Base-by-base conservation (phyloP, 2,888 invertebrate species). In the Pharmacophagus antenor region DNA sequence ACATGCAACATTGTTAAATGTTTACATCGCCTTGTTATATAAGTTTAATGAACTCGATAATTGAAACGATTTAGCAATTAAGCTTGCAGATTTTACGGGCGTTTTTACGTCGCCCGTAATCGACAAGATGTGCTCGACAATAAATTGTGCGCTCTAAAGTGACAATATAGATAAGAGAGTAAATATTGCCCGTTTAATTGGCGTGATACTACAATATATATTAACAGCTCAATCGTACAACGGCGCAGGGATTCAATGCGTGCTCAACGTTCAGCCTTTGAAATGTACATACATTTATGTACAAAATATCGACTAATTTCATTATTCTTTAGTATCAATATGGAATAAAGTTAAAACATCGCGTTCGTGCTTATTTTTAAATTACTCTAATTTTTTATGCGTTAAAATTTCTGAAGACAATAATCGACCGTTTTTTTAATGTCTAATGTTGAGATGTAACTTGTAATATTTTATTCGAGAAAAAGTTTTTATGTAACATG, bases 31-130 rank as follows among this genome's bases (percentile, higher is more conserved):
- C 70, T 70, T 69, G 63, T 77, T 73, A 70, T 69, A 63, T 18
- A 68, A 74, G 76, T 73, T 70, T 71, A 75, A 68, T 73, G 79
- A 81, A 74, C 77, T 68, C 65, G 41, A 37, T 61, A 62, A 67
- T 68, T 63, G 64, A 65, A 68, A 65, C 56, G 52, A 49, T 59
- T 58, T 64, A 71, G 67, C 66, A 61, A 65, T 67, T 63, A 64
- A 65, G 61, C 57, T 64, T 53, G 59, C 62, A 60, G 58, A 48
- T 66, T 62, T 70, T 61, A 62, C 55, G 49, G 58, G 56, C 51
- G 47, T 64, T 66, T 67, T 67, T 65, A 65, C 63, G 58, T 64
- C 57, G 61, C 60, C 63, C 53, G 63, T 68, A 70, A 71, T 70
- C 66, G 67, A 65, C 62, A 54, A 58, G 64, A 61, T 68, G 58